Evolutionary conservation across 2,113 vertebrate species (phyloP).

Genomic region (Sinocyclocheilus grahami): DNA sequence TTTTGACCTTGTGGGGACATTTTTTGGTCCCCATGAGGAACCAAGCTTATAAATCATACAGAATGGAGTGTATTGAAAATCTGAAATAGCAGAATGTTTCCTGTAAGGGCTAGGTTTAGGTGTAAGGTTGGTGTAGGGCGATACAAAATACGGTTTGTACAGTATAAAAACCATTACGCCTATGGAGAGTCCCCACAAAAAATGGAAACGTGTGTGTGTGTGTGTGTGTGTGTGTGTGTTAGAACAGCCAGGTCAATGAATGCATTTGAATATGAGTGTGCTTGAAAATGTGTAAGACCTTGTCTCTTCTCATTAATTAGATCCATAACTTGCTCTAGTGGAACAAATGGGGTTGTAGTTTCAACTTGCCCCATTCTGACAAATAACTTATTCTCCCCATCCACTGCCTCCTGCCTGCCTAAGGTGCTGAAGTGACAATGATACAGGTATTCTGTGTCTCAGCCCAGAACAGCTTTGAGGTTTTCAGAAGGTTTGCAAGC

Average conservation of each 20-base stretch:
- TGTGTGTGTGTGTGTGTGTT: slow-evolving; percentile 22
- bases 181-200: too few species aligned
- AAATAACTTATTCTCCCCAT: slow-evolving; percentile 43
- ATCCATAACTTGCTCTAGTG: slow-evolving; percentile 33
- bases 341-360: slow-evolving; percentile 50
- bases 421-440: slow-evolving; percentile 49
- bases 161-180: too few species aligned
- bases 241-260: slow-evolving; percentile 23
- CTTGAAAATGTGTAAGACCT: slow-evolving; percentile 16
- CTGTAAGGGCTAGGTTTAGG: too few species aligned
- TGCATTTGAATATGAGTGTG: slow-evolving; percentile 33
- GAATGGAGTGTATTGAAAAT: too few species aligned
- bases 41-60: too few species aligned
- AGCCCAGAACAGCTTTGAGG: slow-evolving; percentile 43
- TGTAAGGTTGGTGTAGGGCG: too few species aligned
- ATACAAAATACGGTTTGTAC: too few species aligned
- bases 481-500: slow-evolving; percentile 52
- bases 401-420: slow-evolving; percentile 38
- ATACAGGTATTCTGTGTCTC: slow-evolving; percentile 58
- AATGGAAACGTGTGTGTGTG: neutral
- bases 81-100: too few species aligned
- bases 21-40: too few species aligned
- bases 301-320: slow-evolving; percentile 39
- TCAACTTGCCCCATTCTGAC: slow-evolving; percentile 44
- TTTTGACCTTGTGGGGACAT: too few species aligned